Evolutionary conservation across 1,140 invertebrate species (phyloP), one percentile per base, ranked within the genome.

Genomic region (Cydia pomonella): DNA sequence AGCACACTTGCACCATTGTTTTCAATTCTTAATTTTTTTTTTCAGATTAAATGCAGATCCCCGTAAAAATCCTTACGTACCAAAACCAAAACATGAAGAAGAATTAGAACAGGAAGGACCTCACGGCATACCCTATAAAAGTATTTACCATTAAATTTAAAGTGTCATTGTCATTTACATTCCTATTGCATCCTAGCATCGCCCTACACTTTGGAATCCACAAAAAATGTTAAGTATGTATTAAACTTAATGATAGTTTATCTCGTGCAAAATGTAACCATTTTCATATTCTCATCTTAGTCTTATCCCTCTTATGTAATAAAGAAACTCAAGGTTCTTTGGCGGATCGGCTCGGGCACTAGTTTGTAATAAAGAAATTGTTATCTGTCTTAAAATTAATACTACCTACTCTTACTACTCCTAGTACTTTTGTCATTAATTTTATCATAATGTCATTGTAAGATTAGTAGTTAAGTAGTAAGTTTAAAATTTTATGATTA

Each of bases 41-140:
- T 87, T 74, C 90, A 97, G 96, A 72, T 90, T 97, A 64, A 97
- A 97, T 82, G 94, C 95, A 73, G 96, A 97, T 88, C 96, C 96
- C 0, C 83, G 95, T 63, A 96, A 96, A 82, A 97, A 97, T 92
- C 97, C 96, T 0, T 97, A 96, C 83, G 93, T 95, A 33, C 96
- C 96, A 16, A 96, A 96, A 82, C 94, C 94, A 12, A 96, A 96
- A 79, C 94, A 94, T 12, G 94, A 95, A 50, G 92, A 94, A 76
- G 81, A 90, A 71, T 80, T 76, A 0, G 73, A 84, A 75, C 23
- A 84, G 27, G 59, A 77, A 47, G 21, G 9, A 33, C 25, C 82
- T 1, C 82, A 85, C 29, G 82, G 79, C 62, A 77, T 86, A 73
- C 87, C 85, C 73, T 88, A 86, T 62, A 86, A 82, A 21, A 82